Base-by-base conservation (phyloP, 2,797 vertebrate species). In the Triplophysa yarkandensis region DNA sequence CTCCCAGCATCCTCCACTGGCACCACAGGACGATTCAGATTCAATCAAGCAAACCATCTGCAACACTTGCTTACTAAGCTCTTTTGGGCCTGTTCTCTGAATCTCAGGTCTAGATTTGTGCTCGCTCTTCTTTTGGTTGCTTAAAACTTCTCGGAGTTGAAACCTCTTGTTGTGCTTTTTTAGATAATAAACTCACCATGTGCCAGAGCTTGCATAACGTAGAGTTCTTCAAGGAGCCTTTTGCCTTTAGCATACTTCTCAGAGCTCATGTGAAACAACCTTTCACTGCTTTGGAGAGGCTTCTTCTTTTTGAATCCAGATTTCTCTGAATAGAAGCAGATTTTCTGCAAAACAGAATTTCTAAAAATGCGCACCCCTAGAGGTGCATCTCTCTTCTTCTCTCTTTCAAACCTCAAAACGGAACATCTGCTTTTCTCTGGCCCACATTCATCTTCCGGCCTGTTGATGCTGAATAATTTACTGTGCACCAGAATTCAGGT, bases 41-140 rank as follows among this genome's bases (percentile, higher is more conserved):
- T 67, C 9, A 62, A 7, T 43, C 27, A 58, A 46, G 54, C 46
- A 19, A 44, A 67, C 69, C 83, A 81, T 85, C 83, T 80, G 71
- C 80, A 76, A 30, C 50, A 50, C 50, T 75, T 30, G 11, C 30
- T 19, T 50, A 11, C 9, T 63, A 46, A 69, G 52, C 55, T 27
- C 21, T 21, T 25, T 55, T 32, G 11, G 44, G 46, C 52, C n/a
- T n/a, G n/a, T 6, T 54, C 8, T 52, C 28, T 27, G 19, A 52
- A 34, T 14, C 19, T 46, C 13, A 61, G 46, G 57, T 25, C 34
- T 71, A 19, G 27, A 46, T 28, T 50, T 25, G 64, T n/a, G n/a
- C n/a, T n/a, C n/a, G n/a, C n/a, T n/a, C n/a, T n/a, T n/a, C n/a
- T n/a, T n/a, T n/a, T n/a, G 16, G 27, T 52, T 39, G 10, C 58